These are phyloP conservation scores for Tiaroga cobitis DNA, from an alignment of 2,797 vertebrate species.

Conservation along the genomic window DNA sequence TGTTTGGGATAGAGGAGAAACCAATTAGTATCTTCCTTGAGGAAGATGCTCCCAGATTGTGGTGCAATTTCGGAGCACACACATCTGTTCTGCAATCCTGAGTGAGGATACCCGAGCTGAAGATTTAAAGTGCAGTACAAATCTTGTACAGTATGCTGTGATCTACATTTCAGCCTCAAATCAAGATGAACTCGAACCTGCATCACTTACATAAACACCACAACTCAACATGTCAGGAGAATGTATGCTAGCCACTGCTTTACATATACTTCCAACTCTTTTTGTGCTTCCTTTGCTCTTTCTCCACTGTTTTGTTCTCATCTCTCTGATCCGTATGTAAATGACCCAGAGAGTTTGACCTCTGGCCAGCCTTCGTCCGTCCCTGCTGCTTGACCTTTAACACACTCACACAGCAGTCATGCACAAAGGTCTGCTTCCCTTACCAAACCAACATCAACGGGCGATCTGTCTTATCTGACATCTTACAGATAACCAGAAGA, in stretches of 20 bases:
- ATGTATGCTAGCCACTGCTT: not conserved
- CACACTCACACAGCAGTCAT: conserved; percentile 48
- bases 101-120: not conserved
- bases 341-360: conserved; percentile 68
- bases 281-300: conserved; percentile 56
- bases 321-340: conserved; percentile 46
- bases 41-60: conserved; percentile 44
- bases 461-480: conserved; percentile 45
- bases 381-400: conserved; percentile 63
- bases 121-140: not conserved
- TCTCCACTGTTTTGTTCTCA: conserved; percentile 13
- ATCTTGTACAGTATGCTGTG: not conserved
- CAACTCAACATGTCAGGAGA: not conserved
- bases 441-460: conserved; percentile 31
- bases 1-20: conserved; percentile 37
- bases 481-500: conserved; percentile 24
- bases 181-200: not conserved
- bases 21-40: conserved; percentile 35
- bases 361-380: conserved; percentile 28
- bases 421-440: conserved; percentile 36
- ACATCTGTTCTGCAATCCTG: conserved; percentile 40
- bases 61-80: conserved; percentile 7
- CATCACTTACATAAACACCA: not conserved
- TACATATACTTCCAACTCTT: conserved; percentile 5
- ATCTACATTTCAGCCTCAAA: not conserved